Evolutionary conservation across 2,888 invertebrate species (phyloP).

Genomic region (Lacanobia wlatinum): DNA sequence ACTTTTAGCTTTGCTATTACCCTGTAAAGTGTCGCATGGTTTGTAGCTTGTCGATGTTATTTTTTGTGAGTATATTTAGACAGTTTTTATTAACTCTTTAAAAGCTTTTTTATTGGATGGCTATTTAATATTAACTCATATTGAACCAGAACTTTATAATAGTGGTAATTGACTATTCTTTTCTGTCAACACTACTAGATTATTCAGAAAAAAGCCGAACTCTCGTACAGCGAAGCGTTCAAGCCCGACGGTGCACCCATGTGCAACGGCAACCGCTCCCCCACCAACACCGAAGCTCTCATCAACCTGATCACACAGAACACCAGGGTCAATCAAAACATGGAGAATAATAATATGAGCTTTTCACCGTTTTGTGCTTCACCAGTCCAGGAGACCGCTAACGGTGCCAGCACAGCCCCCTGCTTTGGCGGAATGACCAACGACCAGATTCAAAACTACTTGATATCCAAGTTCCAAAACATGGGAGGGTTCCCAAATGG

Average conservation of each 20-base stretch:
- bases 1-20: conserved; percentile 21
- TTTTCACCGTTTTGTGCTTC: conserved; percentile 74
- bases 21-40: conserved; percentile 55
- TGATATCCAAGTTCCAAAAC: conserved; percentile 84
- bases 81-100: conserved; percentile 10
- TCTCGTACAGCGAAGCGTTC: conserved; percentile 63
- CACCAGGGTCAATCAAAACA: conserved; percentile 72
- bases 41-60: conserved; percentile 50
- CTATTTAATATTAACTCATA: conserved; percentile 22
- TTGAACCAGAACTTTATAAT: neutral
- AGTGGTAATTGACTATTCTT: conserved; percentile 42
- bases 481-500: conserved; percentile 78
- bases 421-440: conserved; percentile 82
- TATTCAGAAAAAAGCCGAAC: conserved; percentile 69
- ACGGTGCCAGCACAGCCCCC: conserved; percentile 73
- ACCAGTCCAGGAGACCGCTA: conserved; percentile 70
- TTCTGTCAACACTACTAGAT: conserved; percentile 71
- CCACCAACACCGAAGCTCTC: conserved; percentile 75
- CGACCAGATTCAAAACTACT: conserved; percentile 84
- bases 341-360: conserved; percentile 81
- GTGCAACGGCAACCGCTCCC: conserved; percentile 76
- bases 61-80: conserved; percentile 44
- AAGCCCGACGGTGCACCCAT: conserved; percentile 65
- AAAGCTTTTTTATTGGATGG: conserved; percentile 36
- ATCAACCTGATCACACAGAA: conserved; percentile 77